Base-by-base conservation (phyloP, 2,797 vertebrate genomes). In the Eutrigla gurnardus region DNA sequence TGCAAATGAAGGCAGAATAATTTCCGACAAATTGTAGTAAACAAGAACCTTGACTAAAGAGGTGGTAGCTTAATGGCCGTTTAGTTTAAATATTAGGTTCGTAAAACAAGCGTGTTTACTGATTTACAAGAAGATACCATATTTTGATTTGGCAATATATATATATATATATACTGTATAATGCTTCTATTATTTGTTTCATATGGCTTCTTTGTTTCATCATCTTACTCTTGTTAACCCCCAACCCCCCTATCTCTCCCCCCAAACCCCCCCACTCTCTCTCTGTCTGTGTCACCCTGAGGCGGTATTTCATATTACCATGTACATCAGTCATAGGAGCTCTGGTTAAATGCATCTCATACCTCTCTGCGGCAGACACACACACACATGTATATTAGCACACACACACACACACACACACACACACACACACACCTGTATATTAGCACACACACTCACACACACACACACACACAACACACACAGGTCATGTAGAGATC, bases 241-340 rank as follows among this genome's bases (percentile, higher is more conserved):
- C 37, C 60, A 35, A 6, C 15, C 25, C 42, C 6, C 15, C 4
- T 49, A 3, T 47, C 17, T 47, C 45, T 36, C 10, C 13, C 37
- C 49, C 47, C 33, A n/a, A 66, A 74, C 32, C 68, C 25, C 46
- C 11, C n/a, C 50, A 47, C 35, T 61, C 15, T 47, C 79, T 65
- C 79, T 77, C 62, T 75, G 62, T 77, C 81, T 83, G 66, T 83
- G 82, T 86, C 75, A 65, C 81, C 92, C 89, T 32, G 6, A 82
- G 89, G 91, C 88, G 2, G 46, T 85, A 87, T 92, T 89, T 89
- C 88, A 90, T 89, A 91, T 93, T 93, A 92, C 76, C 67, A 70
- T 82, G 81, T 86, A 89, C 87, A 90, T 91, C 90, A 88, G 86
- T 92, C 89, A 83, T 72, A 82, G 73, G n/a, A 67, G 70, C 79